Base-by-base conservation (phyloP, 2,888 invertebrate species). In the Pachymerium ferrugineum region DNA sequence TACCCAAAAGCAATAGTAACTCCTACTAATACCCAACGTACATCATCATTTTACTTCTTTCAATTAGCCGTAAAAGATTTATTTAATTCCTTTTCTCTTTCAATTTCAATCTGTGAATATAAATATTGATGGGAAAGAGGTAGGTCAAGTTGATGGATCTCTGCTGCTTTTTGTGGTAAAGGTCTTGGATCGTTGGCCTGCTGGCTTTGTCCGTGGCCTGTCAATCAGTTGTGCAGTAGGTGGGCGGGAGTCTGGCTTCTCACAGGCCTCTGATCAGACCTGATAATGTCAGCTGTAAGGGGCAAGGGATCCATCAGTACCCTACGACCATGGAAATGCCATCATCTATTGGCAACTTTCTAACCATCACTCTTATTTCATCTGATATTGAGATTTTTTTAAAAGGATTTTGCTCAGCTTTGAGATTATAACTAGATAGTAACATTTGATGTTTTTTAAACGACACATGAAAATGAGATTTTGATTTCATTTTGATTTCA, bases 321-420 rank as follows among this genome's bases (percentile, higher is more conserved):
- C 28, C 54, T 22, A 54, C 28, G 54, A 25, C 54, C 54, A 54
- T 54, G 54, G 54, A 54, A 54, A 54, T 54, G 54, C 54, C 54
- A 54, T 54, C 54, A 54, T 54, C 54, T 54, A 54, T 54, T 54
- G 54, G 54, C 54, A 54, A 54, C 54, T 22, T n/a, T n/a, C n/a
- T n/a, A n/a, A n/a, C n/a, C n/a, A n/a, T n/a, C n/a, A n/a, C n/a
- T n/a, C n/a, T n/a, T n/a, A n/a, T n/a, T n/a, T n/a, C n/a, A n/a
- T n/a, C n/a, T n/a, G n/a, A n/a, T n/a, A n/a, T n/a, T n/a, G n/a
- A n/a, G n/a, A n/a, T n/a, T n/a, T n/a, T n/a, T n/a, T n/a, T n/a
- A n/a, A n/a, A n/a, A n/a, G n/a, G n/a, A n/a, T n/a, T n/a, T n/a
- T n/a, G n/a, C n/a, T n/a, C n/a, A n/a, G n/a, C n/a, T n/a, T n/a